Base-by-base conservation (phyloP, 2,113 vertebrate genomes). In the Poicephalus gulielmi region DNA sequence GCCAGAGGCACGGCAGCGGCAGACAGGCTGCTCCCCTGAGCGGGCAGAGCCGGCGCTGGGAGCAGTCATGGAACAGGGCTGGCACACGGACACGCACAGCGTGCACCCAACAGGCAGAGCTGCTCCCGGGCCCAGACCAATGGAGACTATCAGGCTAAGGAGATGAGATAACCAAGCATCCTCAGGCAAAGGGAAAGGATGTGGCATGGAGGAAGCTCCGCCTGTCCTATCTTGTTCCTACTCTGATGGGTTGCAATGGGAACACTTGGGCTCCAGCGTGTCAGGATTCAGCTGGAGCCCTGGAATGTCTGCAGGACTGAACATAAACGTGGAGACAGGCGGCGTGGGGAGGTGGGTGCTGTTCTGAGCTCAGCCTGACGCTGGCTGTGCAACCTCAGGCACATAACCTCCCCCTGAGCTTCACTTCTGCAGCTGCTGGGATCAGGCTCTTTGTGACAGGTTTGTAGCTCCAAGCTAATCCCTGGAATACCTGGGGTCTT, bases 101-200 rank as follows among this genome's bases (percentile, higher is more conserved):
- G 19, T 30, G 53, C 80, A 77, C 60, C 13, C 86, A 44, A 75
- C 55, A 83, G 78, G 83, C 91, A 88, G 79, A 57, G 74, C 87
- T 77, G 27, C 91, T 76, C 79, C 84, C 69, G 74, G 88, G 91
- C 82, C 92, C 83, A 64, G 86, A 76, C 94, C 83, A 67, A 71
- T 5, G 6, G 91, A 90, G 92, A n/a, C 88, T 75, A 13, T 43
- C 77, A 49, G 85, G 62, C 83, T 85, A 71, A 53, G 76, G 59
- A 86, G 82, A 85, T 37, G 7, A 91, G 92, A 83, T 81, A 78
- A 68, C 76, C 43, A 5, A 77, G 59, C 20, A 53, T 93, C 79
- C 80, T 41, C 64, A 43, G 81, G 92, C 81, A 12, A 77, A 60
- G 90, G 64, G 83, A 46, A 57, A 27, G 82, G 92, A 74, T 50